Evolutionary conservation across 2,113 vertebrate species (phyloP).

Genomic region (Platysteira castanea): DNA sequence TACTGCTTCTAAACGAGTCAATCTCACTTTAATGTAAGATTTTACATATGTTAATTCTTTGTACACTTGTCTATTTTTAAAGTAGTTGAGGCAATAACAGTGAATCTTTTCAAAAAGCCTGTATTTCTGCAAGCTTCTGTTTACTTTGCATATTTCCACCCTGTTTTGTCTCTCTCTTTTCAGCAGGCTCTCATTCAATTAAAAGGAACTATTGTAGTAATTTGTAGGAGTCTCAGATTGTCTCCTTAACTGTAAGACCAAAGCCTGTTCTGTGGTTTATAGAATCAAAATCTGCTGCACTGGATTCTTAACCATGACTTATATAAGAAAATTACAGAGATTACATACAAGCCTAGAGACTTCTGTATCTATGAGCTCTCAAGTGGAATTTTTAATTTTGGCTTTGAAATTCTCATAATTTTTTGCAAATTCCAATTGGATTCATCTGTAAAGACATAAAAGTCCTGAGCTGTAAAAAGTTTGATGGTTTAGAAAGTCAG

Average conservation of each 20-base stretch:
- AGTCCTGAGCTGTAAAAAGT: neutral
- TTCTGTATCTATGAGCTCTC: neutral
- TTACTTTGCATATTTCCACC: neutral
- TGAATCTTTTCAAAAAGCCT: neutral
- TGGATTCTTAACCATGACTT: neutral
- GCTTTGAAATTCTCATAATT: neutral
- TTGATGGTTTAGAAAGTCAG: neutral
- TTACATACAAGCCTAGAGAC: neutral
- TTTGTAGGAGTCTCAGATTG: neutral
- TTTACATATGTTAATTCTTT: constrained; percentile 2
- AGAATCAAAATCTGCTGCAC: neutral
- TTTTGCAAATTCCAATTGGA: neutral
- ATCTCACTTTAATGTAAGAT: neutral
- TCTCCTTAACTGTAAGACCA: neutral
- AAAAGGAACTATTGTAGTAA: neutral
- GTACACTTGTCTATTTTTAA: neutral
- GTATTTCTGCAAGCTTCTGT: neutral
- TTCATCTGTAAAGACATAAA: neutral
- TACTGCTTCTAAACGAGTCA: constrained; percentile 6
- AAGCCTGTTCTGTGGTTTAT: neutral
- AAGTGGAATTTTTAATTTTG: neutral
- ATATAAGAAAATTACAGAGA: neutral
- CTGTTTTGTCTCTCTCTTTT: neutral
- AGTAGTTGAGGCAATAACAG: neutral
- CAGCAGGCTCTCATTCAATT: neutral